A percentile compares a stretch with the other conserved stretches of the same genome.
phyloP scores from a whole-genome alignment of 2,888 invertebrate species.

The Lepidocyrtoides sp. region DNA sequence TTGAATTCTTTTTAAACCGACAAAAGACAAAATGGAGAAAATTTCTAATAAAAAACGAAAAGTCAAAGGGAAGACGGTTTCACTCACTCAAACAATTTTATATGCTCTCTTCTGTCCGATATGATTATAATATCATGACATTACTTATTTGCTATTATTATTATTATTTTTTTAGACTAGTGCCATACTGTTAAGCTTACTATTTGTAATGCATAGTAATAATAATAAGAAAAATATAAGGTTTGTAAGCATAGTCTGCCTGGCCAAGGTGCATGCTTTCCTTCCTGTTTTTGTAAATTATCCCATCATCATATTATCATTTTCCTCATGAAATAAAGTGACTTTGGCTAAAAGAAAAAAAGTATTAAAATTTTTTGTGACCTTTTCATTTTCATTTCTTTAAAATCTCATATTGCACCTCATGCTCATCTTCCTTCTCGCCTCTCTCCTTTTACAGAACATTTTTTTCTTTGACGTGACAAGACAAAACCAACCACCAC shows the following conservation, averaged over 20 bases:
- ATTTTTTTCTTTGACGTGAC: conserved; percentile 43
- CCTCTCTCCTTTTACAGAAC: neutral
- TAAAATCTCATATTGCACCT: conserved; percentile 56
- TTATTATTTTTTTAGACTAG: conserved; percentile 27
- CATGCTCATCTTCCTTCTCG: neutral
- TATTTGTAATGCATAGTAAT: no score
- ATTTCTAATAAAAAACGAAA: conserved; percentile 2
- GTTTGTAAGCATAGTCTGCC: neutral
- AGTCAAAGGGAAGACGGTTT: neutral
- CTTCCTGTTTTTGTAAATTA: conserved; percentile 60
- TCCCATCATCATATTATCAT: conserved; percentile 42
- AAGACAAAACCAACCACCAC: conserved; percentile 41
- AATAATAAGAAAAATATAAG: no score
- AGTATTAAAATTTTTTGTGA: conserved; percentile 35
- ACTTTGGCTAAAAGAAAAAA: conserved; percentile 37
- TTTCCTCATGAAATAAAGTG: conserved; percentile 36
- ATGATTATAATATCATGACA: conserved; percentile 47
- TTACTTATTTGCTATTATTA: conserved; percentile 19
- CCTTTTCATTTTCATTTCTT: conserved; percentile 40
- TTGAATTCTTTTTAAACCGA: conserved; percentile 6
- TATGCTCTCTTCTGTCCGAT: conserved; percentile 31
- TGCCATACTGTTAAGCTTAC: no score
- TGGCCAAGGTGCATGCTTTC: conserved; percentile 1
- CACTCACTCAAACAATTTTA: conserved; percentile 43
- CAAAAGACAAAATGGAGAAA: conserved; percentile 55